A percentile compares a stretch with the other conserved stretches of the same genome.
phyloP scores from a whole-genome alignment of 2,797 vertebrate species.

The Galagoides demidoff region DNA sequence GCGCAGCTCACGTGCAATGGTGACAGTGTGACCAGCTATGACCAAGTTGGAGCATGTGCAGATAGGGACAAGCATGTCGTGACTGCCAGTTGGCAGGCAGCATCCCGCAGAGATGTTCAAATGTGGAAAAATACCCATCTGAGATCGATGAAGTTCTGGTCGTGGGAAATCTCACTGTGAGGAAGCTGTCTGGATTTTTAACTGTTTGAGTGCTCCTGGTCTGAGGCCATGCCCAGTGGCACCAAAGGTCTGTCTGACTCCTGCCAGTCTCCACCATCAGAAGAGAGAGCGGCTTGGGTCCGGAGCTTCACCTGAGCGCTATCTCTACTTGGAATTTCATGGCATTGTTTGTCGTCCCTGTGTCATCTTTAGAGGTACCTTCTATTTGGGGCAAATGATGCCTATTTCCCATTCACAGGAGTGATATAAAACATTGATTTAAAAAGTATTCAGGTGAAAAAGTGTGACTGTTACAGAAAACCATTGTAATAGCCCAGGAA shows the following conservation, averaged over 20 bases:
- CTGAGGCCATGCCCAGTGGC: rapidly evolving
- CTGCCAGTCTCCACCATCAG: rapidly evolving
- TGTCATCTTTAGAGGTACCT: neutral
- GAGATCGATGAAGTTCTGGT: rapidly evolving
- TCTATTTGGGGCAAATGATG: neutral
- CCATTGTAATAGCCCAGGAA: no score
- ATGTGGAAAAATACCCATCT: no score
- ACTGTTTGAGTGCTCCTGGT: neutral
- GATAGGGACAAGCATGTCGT: neutral
- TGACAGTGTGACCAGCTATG: rapidly evolving
- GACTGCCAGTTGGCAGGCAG: neutral
- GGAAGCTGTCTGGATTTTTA: neutral
- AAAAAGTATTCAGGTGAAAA: neutral
- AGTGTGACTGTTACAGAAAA: neutral
- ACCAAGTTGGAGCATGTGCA: neutral
- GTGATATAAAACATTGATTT: neutral
- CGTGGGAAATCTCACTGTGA: rapidly evolving
- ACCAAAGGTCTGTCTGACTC: neutral
- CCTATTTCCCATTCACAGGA: neutral
- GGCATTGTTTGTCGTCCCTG: neutral
- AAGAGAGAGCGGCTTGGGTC: neutral
- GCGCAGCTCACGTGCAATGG: neutral
- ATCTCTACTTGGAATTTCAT: neutral
- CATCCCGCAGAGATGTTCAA: neutral
- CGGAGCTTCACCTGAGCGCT: neutral